These are phyloP conservation scores for Amblyornis subalaris DNA, from an alignment of 2,113 vertebrate genomes.

Conservation along the genomic window DNA sequence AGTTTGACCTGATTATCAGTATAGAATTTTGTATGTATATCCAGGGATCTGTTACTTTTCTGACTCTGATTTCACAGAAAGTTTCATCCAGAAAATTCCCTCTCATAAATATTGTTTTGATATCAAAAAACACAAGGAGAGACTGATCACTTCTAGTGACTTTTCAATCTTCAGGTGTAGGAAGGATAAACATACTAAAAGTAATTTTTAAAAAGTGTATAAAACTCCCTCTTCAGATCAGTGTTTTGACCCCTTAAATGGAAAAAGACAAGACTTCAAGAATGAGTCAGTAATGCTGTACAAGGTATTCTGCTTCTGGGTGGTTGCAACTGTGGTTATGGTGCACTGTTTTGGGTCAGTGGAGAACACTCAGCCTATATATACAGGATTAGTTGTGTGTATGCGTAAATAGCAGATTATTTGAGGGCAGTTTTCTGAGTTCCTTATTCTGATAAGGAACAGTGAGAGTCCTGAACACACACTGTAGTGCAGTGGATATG, in stretches of 20 bases:
- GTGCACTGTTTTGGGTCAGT: neutral
- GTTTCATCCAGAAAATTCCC: neutral
- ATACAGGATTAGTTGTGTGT: neutral
- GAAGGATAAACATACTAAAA: neutral
- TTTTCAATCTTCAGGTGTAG: neutral
- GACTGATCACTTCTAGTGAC: neutral
- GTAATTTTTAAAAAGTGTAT: neutral
- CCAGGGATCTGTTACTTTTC: neutral
- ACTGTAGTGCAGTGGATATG: neutral
- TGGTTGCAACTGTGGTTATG: neutral
- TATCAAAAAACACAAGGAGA: neutral
- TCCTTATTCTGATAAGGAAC: neutral
- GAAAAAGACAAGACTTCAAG: neutral
- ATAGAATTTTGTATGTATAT: neutral
- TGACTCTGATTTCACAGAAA: neutral
- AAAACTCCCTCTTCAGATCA: neutral
- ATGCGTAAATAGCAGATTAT: neutral
- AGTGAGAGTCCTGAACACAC: neutral
- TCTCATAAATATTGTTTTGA: neutral
- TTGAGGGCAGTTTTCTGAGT: neutral
- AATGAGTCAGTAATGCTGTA: neutral
- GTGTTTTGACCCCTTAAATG: neutral
- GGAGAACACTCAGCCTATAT: neutral
- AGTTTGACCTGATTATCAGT: neutral
- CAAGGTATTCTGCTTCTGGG: neutral